Percentiles rank a stretch among this genome's conserved stretches.
These are phyloP conservation scores for Pterois miles DNA, from an alignment of 2,797 vertebrate species.

Conservation along the genomic window DNA sequence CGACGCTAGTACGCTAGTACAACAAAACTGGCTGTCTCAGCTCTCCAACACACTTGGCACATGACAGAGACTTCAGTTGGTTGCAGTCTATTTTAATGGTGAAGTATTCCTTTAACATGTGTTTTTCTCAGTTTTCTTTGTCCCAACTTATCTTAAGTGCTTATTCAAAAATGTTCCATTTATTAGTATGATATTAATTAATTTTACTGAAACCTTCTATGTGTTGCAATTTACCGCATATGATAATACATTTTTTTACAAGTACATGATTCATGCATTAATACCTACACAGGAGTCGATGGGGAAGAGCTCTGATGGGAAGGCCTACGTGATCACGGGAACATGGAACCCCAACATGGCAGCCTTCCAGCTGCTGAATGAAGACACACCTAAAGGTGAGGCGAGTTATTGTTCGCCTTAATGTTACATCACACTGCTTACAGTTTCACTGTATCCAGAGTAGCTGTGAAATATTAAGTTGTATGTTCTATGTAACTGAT, in stretches of 20 bases:
- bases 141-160: not conserved
- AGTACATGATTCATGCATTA: not conserved
- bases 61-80: no score
- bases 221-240: not conserved
- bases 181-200: not conserved
- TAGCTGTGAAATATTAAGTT: not conserved
- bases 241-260: not conserved
- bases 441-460: not conserved
- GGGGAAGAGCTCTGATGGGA: slow-evolving; percentile 94
- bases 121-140: not conserved
- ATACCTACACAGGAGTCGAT: slow-evolving; percentile 89
- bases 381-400: slow-evolving; percentile 98
- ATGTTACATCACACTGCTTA: not conserved
- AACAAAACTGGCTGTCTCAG: no score
- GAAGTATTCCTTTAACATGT: not conserved
- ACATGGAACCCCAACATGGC: slow-evolving; percentile 94
- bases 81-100: not conserved
- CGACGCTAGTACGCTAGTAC: no score
- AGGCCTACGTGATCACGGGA: slow-evolving; percentile 94
- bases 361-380: slow-evolving; percentile 92
- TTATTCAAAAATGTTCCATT: not conserved
- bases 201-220: not conserved
- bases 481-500: not conserved
- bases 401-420: not conserved
- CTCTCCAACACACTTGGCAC: no score